Evolutionary conservation across 2,113 vertebrate genomes (phyloP), one percentile per base, ranked within the genome.

Genomic region (Salvelinus sp.): DNA sequence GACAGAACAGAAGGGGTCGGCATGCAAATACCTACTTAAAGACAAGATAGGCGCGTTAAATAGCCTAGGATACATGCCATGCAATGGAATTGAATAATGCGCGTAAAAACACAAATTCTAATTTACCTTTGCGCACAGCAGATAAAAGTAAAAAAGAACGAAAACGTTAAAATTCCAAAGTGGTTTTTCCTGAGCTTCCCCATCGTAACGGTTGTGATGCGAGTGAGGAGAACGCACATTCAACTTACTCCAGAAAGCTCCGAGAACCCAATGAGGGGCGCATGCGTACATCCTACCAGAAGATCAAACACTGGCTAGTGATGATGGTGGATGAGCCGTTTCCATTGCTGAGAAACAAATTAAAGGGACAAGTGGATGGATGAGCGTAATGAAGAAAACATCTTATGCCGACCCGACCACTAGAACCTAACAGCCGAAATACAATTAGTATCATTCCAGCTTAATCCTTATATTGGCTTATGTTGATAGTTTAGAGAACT

Each of bases 241-340:
- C 97, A 99, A 99, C 97, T 99, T 98, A 95, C 95, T 97, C 95
- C 95, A 96, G 95, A 95, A 97, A 94, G 96, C 93, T 97, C 97
- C 95, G 96, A 95, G 95, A 96, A 96, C 94, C 96, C 95, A 97
- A 95, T 96, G 96, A 94, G 95, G 91, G 80, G 95, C 97, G 97
- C 97, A 98, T 99, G 97, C 97, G 97, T 95, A 95, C 94, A 93
- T 92, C 84, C 93, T 88, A 93, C 94, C 95, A 94, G 94, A 93
- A 97, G 95, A 98, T 98, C 96, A 97, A 96, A 96, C 95, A 95
- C 95, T 95, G 94, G 95, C 94, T 94, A 93, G 94, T 94, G 93
- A 91, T 93, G 95, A 95, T 95, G 93, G 94, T 93, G 95, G 96
- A 95, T 90, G 90, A 95, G 95, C 94, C 93, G 95, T 95, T 96